Evolutionary conservation across 2,113 vertebrate genomes (phyloP).

Genomic region (Puntigrus tetrazona): DNA sequence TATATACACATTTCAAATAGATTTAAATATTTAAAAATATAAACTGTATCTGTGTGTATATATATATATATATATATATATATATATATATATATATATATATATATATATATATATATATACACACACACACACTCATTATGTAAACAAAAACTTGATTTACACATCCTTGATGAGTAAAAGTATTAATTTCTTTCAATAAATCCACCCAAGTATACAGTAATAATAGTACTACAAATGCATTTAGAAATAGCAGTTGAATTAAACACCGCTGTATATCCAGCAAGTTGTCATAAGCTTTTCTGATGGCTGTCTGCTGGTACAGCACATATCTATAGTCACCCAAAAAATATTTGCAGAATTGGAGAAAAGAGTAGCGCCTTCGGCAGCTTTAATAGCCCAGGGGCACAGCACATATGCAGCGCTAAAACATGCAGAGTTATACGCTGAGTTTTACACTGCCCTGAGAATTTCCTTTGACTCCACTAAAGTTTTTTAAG

Average conservation of each 20-base stretch:
- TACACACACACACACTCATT: too few species aligned
- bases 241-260: background rate
- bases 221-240: background rate
- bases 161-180: background rate
- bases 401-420: conserved; percentile 42
- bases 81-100: too few species aligned
- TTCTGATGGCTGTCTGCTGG: background rate
- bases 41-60: too few species aligned
- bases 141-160: too few species aligned
- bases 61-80: too few species aligned
- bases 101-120: too few species aligned
- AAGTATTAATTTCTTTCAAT: background rate
- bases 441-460: background rate
- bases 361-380: background rate
- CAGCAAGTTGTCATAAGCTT: background rate
- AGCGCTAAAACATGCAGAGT: conserved; percentile 47
- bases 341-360: background rate
- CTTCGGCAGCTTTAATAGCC: background rate
- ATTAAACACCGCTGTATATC: background rate
- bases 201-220: background rate
- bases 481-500: background rate
- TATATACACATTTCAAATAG: too few species aligned
- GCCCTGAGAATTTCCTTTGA: background rate
- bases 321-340: background rate
- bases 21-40: too few species aligned